A percentile compares a stretch with the other conserved stretches of the same genome.
Conservation (phyloP, 2,797 vertebrate species). For the Ciconia nigra region DNA sequence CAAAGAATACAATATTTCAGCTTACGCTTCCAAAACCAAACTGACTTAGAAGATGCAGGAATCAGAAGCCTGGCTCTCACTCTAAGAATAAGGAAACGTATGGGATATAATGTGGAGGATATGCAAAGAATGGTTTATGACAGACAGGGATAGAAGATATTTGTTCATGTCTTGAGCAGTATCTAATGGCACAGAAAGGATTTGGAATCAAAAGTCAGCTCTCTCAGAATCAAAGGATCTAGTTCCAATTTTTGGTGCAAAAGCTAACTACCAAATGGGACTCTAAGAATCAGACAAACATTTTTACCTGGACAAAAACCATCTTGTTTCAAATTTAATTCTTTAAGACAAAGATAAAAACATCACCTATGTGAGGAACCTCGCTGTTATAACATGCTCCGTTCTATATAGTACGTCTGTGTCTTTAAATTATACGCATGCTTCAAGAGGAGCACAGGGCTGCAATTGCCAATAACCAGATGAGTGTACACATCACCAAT, state of each 20-base stretch:
- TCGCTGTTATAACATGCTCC: not conserved
- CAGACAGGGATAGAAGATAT: not conserved
- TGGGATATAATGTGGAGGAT: not conserved
- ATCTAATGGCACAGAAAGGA: not conserved
- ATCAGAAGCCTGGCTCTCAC: not conserved
- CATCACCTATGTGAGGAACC: not conserved
- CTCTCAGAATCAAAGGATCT: not conserved
- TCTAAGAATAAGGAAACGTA: not conserved
- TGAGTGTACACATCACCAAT: not conserved
- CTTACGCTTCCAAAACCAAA: not conserved
- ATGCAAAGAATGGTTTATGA: not conserved
- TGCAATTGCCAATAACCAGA: not conserved
- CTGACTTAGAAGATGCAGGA: not conserved
- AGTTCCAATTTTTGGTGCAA: not conserved
- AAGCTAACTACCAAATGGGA: not conserved
- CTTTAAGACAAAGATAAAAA: not conserved
- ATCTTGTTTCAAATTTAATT: not conserved
- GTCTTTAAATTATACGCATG: not conserved
- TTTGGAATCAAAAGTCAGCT: not conserved
- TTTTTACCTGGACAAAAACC: not conserved
- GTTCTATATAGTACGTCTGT: not conserved
- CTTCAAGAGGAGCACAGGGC: not conserved
- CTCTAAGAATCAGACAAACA: not conserved
- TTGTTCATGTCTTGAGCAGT: not conserved
- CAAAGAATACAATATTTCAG: not conserved